Percentiles rank a stretch among this genome's conserved stretches.
Evolutionary conservation across 2,888 invertebrate genomes (phyloP).

Genomic region (Ormyrus rosae): DNA sequence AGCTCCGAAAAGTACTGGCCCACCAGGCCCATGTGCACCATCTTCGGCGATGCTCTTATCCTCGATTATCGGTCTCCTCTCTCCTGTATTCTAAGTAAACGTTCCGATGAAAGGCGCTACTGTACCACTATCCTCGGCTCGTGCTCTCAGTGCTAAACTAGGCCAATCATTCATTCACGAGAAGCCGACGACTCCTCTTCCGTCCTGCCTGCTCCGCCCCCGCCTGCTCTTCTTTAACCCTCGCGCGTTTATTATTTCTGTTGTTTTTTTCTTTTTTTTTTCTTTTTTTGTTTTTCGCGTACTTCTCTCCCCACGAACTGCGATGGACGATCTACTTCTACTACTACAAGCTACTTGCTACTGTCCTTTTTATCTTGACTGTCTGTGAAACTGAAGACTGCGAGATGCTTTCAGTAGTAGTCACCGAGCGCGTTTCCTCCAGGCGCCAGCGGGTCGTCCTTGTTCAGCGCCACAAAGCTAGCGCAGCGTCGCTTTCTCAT

Average conservation of each 20-base stretch:
- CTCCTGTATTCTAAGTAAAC: not conserved
- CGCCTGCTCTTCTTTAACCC: not conserved
- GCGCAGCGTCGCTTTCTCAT: conserved; percentile 29
- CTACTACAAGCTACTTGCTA: no score
- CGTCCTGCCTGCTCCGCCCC: not conserved
- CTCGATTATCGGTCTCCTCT: not conserved
- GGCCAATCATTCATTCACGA: conserved; percentile 52
- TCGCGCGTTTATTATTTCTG: not conserved
- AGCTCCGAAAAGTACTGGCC: conserved; percentile 64
- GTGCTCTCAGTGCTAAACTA: conserved; percentile 16
- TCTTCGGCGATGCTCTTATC: conserved; percentile 25
- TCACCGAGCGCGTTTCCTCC: not conserved
- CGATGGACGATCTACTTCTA: no score
- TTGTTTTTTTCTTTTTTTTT: no score
- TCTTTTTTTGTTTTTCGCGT: no score
- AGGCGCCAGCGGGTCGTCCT: not conserved
- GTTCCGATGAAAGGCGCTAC: not conserved
- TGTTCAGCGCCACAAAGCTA: not conserved
- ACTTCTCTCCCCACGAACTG: no score
- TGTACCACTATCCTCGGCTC: conserved; percentile 16
- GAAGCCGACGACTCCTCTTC: conserved; percentile 6
- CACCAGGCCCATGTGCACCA: conserved; percentile 63
- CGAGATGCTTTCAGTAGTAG: no score
- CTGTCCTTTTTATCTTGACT: no score
- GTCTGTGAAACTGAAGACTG: no score